Conservation (phyloP, 2,797 vertebrate genomes). For the Gymnoscopelus braueri region DNA sequence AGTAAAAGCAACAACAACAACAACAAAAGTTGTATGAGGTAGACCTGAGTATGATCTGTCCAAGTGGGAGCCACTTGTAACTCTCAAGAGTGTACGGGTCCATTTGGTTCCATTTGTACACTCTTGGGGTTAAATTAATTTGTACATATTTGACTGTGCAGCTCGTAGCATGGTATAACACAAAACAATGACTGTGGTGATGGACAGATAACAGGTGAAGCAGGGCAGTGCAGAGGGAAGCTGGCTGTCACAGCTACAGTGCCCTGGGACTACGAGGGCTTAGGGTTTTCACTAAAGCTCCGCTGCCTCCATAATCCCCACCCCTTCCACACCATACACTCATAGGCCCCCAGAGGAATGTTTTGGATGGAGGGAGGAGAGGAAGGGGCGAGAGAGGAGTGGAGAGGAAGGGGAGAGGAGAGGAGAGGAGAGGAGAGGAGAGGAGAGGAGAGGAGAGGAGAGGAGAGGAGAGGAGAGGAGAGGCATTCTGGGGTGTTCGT, state of each 20-base stretch:
- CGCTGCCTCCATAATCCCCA: constrained; percentile 29
- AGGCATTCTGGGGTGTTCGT: not conserved
- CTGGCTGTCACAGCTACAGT: constrained; percentile 56
- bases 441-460: not conserved
- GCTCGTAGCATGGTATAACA: constrained; percentile 17
- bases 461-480: not conserved
- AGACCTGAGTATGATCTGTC: no score
- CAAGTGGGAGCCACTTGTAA: no score
- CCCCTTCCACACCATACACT: not conserved
- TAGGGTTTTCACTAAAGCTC: constrained; percentile 69
- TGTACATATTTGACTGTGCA: no score
- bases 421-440: not conserved
- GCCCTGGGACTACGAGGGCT: constrained; percentile 60
- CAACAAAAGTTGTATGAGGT: no score
- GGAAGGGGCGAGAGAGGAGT: not conserved
- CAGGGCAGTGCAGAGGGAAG: constrained; percentile 48
- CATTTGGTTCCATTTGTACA: no score
- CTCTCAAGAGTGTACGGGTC: no score
- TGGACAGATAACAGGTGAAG: constrained; percentile 75
- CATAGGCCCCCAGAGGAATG: constrained; percentile 21
- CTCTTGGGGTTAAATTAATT: no score
- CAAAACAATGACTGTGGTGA: constrained; percentile 53
- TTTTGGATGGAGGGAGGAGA: constrained; percentile 7
- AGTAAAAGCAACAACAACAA: no score
- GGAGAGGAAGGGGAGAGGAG: not conserved